Base-by-base conservation (phyloP, 2,113 vertebrate genomes). In the Lipophrys pholis region DNA sequence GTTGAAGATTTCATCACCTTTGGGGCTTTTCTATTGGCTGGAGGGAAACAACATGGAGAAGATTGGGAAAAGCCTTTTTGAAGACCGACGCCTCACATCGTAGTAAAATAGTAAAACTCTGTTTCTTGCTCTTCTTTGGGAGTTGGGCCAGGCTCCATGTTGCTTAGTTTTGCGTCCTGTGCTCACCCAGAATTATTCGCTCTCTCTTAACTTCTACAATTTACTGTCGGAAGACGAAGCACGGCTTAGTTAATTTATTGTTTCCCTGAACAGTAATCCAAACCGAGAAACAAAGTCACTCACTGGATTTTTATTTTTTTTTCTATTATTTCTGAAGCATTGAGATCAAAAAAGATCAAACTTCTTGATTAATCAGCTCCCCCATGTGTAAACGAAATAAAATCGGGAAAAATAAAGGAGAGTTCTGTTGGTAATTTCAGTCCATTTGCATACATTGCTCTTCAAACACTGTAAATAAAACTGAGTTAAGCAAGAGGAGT, bases 391-490 rank as follows among this genome's bases (percentile, higher is more conserved):
- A 56, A 60, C 2, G 21, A 30, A 30, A 30, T 30, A 30, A 30
- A 30, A 4, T 30, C 21, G 21, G 21, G 9, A 36, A 57, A 58
- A 66, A 30, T 52, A 76, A 66, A 56, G n/a, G 71, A 66, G 38
- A 78, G 59, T 83, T 86, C 60, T 87, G 72, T 82, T 38, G 8
- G 79, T 81, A 50, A 82, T 77, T 84, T 83, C 78, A 82, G 84
- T 71, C 63, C 76, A 76, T 88, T 86, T 89, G 82, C 80, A 86
- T 78, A 87, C 59, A 81, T 87, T 80, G 80, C 82, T 91, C 87
- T 88, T 85, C 78, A 88, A 84, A 75, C 74, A 78, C 85, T 91
- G 90, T 90, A 87, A 91, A 90, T 91, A 30, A 91, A 91, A 90
- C 62, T 85, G 79, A 89, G 90, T 89, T 90, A 86, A 84, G 84